Evolutionary conservation across 1,140 invertebrate genomes (phyloP).

Genomic region (Eurosta solidaginis): DNA sequence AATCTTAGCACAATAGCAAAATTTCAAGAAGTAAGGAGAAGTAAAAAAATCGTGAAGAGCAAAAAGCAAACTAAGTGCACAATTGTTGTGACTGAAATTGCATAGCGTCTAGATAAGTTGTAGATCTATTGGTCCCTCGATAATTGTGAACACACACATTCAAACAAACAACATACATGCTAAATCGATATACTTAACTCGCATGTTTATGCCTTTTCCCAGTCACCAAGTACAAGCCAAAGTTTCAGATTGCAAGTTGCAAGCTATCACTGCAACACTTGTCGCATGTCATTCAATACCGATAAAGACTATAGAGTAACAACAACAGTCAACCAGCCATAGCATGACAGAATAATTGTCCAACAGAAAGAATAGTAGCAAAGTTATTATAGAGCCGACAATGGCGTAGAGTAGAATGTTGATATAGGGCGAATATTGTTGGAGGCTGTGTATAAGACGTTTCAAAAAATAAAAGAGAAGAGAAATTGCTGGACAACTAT

Average conservation of each 20-base stretch:
- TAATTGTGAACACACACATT: neutral
- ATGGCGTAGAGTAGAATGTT: neutral
- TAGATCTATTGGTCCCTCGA: conserved; percentile 12
- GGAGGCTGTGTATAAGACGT: neutral
- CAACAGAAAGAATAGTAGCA: neutral
- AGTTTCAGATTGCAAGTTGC: conserved; percentile 4
- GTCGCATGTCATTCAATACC: conserved; percentile 17
- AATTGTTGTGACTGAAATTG: conserved; percentile 22
- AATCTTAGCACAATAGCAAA: neutral
- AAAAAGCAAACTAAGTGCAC: neutral
- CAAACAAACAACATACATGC: neutral
- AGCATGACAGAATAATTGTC: conserved; percentile 19
- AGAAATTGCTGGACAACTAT: neutral
- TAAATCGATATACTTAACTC: neutral
- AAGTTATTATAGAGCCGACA: conserved; percentile 11
- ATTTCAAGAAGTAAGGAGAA: neutral
- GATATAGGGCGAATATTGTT: too few relatives aligned
- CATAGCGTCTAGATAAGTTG: conserved; percentile 4
- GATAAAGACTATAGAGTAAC: conserved; percentile 14
- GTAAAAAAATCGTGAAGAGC: too few relatives aligned
- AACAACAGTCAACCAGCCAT: neutral
- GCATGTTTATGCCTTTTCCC: neutral
- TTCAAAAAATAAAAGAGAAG: neutral
- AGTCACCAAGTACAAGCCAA: neutral
- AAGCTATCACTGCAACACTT: conserved; percentile 22